A percentile compares a stretch with the other conserved stretches of the same genome.
Conservation (phyloP, 2,113 vertebrate genomes). For the Cygnus atratus region DNA sequence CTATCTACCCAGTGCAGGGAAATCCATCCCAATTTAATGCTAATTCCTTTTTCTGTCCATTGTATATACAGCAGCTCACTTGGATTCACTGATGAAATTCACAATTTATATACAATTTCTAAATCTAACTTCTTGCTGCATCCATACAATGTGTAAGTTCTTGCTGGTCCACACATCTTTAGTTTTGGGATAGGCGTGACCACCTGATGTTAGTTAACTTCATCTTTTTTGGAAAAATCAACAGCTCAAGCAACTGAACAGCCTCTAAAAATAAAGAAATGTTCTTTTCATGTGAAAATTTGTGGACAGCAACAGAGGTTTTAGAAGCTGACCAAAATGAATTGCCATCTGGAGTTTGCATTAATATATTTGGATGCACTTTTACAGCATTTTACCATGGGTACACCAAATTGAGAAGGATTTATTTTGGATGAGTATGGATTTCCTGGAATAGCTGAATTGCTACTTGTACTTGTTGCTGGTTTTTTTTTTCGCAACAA, state of each 20-base stretch:
- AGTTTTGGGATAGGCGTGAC: not conserved
- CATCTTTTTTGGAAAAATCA: not conserved
- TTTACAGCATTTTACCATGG: not conserved
- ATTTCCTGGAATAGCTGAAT: conserved; percentile 20
- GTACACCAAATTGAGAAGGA: not conserved
- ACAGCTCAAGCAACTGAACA: not conserved
- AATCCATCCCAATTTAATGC: not conserved
- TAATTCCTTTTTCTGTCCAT: not conserved
- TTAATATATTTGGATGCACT: not conserved
- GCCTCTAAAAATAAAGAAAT: not conserved
- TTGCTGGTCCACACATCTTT: not conserved
- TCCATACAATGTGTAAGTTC: not conserved
- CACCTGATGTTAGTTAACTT: not conserved
- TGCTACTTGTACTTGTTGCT: not conserved
- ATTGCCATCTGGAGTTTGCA: not conserved
- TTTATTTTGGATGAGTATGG: conserved; percentile 19
- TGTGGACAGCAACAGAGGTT: not conserved
- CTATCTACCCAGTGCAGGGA: not conserved
- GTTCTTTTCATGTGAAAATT: not conserved
- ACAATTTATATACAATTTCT: not conserved
- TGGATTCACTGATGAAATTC: too few relatives aligned
- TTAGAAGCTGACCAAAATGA: not conserved
- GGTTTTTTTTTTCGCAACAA: not conserved
- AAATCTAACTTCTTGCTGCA: not conserved
- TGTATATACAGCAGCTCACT: not conserved